A percentile compares a stretch with the other conserved stretches of the same genome.
These are phyloP conservation scores for Polydrusus cervinus DNA, from an alignment of 2,888 invertebrate species.

Conservation along the genomic window DNA sequence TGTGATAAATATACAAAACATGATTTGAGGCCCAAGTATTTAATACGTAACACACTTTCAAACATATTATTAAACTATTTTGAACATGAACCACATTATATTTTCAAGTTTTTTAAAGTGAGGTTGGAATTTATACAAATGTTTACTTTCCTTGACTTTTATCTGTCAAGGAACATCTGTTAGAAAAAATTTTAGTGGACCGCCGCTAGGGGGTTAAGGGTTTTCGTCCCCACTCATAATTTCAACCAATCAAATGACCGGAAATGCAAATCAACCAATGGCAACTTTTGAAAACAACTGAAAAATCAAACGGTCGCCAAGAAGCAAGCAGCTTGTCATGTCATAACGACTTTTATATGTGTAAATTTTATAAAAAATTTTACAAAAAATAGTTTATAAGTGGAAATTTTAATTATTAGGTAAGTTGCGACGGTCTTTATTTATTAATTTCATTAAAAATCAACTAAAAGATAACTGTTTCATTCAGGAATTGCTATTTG, in stretches of 20 bases:
- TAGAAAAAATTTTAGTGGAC: constrained; percentile 16
- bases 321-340: constrained; percentile 60
- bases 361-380: constrained; percentile 56
- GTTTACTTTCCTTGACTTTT: constrained; percentile 6
- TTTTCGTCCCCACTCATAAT: constrained; percentile 22
- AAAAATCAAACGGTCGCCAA: constrained; percentile 59
- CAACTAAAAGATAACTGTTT: background rate
- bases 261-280: constrained; percentile 61
- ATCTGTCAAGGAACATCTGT: constrained; percentile 42
- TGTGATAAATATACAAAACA: constrained; percentile 72
- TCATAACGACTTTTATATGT: constrained; percentile 63
- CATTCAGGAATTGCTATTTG: constrained; percentile 39
- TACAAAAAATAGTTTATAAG: constrained; percentile 39
- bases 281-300: constrained; percentile 66
- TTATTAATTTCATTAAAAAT: background rate
- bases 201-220: constrained; percentile 38
- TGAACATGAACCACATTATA: background rate
- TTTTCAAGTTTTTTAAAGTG: constrained; percentile 5
- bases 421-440: constrained; percentile 10
- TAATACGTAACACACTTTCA: constrained; percentile 70
- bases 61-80: constrained; percentile 67
- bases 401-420: constrained; percentile 41
- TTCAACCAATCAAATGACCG: constrained; percentile 61
- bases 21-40: constrained; percentile 71
- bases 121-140: constrained; percentile 31